Evolutionary conservation across 2,888 invertebrate genomes (phyloP), one percentile per base, ranked within the genome.

Genomic region (Rhamphomyia laevipes): DNA sequence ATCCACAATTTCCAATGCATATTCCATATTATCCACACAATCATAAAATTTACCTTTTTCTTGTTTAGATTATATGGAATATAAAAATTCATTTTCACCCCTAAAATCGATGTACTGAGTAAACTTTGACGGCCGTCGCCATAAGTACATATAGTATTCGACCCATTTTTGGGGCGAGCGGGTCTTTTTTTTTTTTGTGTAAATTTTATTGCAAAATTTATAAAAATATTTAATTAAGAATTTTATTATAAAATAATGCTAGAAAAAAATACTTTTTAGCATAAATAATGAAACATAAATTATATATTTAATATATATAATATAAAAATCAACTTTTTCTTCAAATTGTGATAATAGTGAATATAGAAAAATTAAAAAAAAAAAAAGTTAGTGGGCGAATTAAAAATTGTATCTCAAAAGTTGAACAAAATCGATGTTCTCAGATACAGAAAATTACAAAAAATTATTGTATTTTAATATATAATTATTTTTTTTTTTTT

Each of bases 131-230:
- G 48, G 50, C 38, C 48, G 50, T 50, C 50, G 46, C 49, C 52
- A 52, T 52, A 50, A 50, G 51, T 45, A 45, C 46, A 51, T 47
- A 50, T 53, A 51, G 51, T 51, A 53, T 51, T 53, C 48, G 56
- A 58, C 58, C 58, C 56, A 56, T 50, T 53, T 50, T 16, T 45
- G 49, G 54, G 53, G 53, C 55, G 55, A 55, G 55, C 54, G 55
- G 55, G 54, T 54, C 55, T 51, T 53, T 55, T 46, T 48, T 43
- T 48, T 35, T 46, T 35, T 43, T 38, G 23, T 27, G 23, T 43
- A 35, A 16, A 42, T 49, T 48, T 48, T 46, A 42, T 40, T 42
- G 33, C 35, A 41, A 41, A 41, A 18, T 13, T 18, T 41, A 41
- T 41, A 38, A 16, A 6, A 38, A 38, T 30, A 30, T 7, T 27